A percentile compares a stretch with the other conserved stretches of the same genome.
These are phyloP conservation scores for Varanus komodoensis DNA, from an alignment of 2,113 vertebrate genomes.

Conservation along the genomic window DNA sequence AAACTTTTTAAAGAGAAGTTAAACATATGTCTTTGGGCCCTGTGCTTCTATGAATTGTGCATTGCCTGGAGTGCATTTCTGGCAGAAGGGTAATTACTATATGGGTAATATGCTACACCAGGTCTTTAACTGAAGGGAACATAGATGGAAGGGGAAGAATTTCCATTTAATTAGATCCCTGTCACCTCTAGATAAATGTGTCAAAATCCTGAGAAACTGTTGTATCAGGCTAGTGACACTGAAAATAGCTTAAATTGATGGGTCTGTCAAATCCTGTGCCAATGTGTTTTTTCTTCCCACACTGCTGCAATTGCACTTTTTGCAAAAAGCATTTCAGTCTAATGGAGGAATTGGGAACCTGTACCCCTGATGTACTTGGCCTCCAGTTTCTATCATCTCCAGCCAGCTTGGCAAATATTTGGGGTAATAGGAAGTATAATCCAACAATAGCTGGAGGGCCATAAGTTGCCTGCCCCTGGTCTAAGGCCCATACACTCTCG, in stretches of 20 bases:
- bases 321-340: too few species aligned
- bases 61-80: too few species aligned
- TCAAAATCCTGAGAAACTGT: conserved; percentile 59
- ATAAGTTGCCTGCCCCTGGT: background rate
- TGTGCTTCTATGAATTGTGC: too few species aligned
- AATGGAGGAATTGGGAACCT: too few species aligned
- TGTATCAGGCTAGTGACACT: conserved; percentile 44
- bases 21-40: too few species aligned
- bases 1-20: background rate
- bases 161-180: conserved; percentile 45
- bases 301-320: background rate
- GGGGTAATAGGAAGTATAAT: too few species aligned
- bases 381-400: too few species aligned
- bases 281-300: background rate
- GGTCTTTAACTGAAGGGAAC: conserved; percentile 23
- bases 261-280: background rate
- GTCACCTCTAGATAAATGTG: conserved; percentile 52
- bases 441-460: too few species aligned
- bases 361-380: too few species aligned
- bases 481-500: background rate
- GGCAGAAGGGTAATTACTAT: too few species aligned
- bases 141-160: background rate
- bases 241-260: conserved; percentile 3
- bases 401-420: too few species aligned
- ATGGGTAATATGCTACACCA: background rate